Conservation (phyloP, 2,113 vertebrate species). For the Murina feae region DNA sequence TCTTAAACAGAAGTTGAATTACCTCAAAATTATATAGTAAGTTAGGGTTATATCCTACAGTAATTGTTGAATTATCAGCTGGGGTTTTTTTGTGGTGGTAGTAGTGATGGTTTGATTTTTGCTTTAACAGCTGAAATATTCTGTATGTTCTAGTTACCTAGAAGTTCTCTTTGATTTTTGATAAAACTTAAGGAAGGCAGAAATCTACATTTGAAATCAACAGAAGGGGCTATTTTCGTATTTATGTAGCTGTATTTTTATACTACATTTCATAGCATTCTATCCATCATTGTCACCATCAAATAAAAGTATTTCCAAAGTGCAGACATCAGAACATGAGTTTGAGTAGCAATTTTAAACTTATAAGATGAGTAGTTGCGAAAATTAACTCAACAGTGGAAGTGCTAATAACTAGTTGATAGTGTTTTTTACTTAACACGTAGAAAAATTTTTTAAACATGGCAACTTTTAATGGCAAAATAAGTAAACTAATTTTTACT, state of each 20-base stretch:
- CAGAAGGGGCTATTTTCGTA: conserved; percentile 57
- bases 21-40: neutral
- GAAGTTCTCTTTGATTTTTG: conserved; percentile 68
- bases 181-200: conserved; percentile 68
- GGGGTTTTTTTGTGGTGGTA: neutral
- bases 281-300: conserved; percentile 53
- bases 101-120: neutral
- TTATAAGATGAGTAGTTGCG: neutral
- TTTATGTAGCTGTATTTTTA: conserved; percentile 78
- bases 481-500: conserved; percentile 74
- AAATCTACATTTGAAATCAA: conserved; percentile 63
- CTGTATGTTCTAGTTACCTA: conserved; percentile 60
- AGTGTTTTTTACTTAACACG: conserved; percentile 26
- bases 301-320: conserved; percentile 60
- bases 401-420: neutral
- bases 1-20: neutral
- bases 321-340: conserved; percentile 24
- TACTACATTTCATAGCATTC: conserved; percentile 73
- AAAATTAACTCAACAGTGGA: neutral
- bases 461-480: conserved; percentile 62
- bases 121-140: neutral
- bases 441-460: conserved; percentile 16
- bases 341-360: neutral
- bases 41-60: neutral
- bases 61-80: neutral